A percentile compares a stretch with the other conserved stretches of the same genome.
These are phyloP conservation scores for Diplodus puntazzo DNA, from an alignment of 2,797 vertebrate genomes.

Conservation along the genomic window DNA sequence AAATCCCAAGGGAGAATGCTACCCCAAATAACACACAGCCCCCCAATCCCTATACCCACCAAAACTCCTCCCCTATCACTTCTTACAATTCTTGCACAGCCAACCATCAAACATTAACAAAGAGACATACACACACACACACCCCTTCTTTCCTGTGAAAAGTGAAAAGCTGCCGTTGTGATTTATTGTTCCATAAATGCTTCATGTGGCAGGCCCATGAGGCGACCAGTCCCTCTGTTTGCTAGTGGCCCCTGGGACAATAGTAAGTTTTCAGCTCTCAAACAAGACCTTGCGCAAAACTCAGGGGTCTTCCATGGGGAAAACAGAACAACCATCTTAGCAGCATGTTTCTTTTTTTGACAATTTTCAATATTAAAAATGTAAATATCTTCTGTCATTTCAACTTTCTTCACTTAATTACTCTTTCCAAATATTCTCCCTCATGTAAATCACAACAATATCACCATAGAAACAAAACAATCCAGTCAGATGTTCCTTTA, in stretches of 20 bases:
- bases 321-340: constrained; percentile 53
- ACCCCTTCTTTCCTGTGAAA: constrained; percentile 60
- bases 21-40: constrained; percentile 60
- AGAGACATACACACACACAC: constrained; percentile 31
- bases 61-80: constrained; percentile 62
- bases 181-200: constrained; percentile 87
- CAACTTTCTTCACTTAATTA: neutral
- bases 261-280: constrained; percentile 72
- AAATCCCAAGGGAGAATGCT: constrained; percentile 75
- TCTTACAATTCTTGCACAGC: constrained; percentile 41
- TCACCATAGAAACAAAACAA: constrained; percentile 25
- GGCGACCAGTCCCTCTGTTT: constrained; percentile 76
- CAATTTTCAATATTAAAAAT: constrained; percentile 32
- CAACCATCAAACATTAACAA: constrained; percentile 51
- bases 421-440: neutral
- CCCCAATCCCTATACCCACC: constrained; percentile 33
- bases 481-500: constrained; percentile 31
- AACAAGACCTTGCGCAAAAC: constrained; percentile 62
- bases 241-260: constrained; percentile 79
- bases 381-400: constrained; percentile 19
- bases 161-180: constrained; percentile 77
- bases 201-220: constrained; percentile 72
- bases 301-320: constrained; percentile 49
- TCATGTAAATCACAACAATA: constrained; percentile 6
- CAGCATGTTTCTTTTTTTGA: constrained; percentile 37